Base-by-base conservation (phyloP, 2,797 vertebrate species). In the Eulemur coronatus region DNA sequence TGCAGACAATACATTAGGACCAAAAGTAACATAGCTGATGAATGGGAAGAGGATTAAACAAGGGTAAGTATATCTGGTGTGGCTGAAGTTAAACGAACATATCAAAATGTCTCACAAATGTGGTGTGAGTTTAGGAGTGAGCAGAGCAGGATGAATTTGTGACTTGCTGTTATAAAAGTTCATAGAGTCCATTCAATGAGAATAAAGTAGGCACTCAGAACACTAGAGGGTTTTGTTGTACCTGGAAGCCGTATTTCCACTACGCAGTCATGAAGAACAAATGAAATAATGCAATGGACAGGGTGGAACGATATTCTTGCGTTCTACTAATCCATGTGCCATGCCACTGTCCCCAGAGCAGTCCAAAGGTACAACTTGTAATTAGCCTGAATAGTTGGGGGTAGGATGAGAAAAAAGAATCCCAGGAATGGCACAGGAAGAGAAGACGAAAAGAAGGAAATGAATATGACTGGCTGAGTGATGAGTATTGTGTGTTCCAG, bases 171-270 rank as follows among this genome's bases (percentile, higher is more conserved):
- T 57, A 59, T 7, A 85, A 90, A 86, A 84, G 1, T 9, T 84
- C 41, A 24, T 1, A 55, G 41, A 78, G 11, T 63, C 33, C 22
- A 67, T 10, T 52, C 7, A 89, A 63, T 8, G 57, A 85, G 46
- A 82, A 88, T 61, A 33, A 92, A 50, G 15, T 28, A 15, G 20
- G 14, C 69, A 20, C 26, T 78, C 73, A 80, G 61, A 91, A 67
- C 93, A n/a, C 11, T 12, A 35, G 5, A 70, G 6, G 7, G 0
- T 65, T 82, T 82, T 35, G 80, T 90, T 63, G 5, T 48, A 24
- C 4, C 43, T 69, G 24, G 22, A 84, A 81, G 14, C n/a, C 6
- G 73, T 4, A 2, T 69, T 88, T 82, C 4, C 15, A 65, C 15
- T 35, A 7, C 0, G 3, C 0, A 46, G 26, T 76, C 59, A 26